phyloP scores from a whole-genome alignment of 2,113 vertebrate genomes.

The Gymnorhina tibicen region DNA sequence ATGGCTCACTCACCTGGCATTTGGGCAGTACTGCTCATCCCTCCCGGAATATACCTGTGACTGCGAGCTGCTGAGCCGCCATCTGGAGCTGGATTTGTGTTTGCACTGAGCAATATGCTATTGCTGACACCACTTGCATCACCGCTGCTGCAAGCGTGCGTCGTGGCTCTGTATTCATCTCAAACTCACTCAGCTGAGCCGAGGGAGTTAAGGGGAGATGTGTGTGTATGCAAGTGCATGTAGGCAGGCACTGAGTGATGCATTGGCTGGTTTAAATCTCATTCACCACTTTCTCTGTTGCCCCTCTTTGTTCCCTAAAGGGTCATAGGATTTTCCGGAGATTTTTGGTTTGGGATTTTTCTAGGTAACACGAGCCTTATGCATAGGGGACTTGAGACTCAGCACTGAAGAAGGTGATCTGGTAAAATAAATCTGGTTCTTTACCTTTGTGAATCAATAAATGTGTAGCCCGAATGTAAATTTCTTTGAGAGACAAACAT shows the following conservation, averaged over 20 bases:
- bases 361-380: background rate
- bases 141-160: background rate
- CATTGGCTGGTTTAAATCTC: background rate
- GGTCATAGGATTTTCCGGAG: background rate
- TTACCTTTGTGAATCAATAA: background rate
- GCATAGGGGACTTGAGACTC: background rate
- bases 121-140: background rate
- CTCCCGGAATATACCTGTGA: background rate
- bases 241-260: background rate
- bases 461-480: background rate
- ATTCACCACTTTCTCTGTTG: background rate
- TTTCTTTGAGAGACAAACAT: background rate
- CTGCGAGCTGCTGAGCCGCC: background rate
- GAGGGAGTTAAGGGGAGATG: background rate
- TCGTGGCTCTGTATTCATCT: background rate
- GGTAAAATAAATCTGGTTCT: background rate
- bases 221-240: rapidly evolving
- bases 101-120: background rate
- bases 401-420: background rate
- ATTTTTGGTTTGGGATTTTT: background rate
- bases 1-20: background rate
- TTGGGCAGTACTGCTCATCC: background rate
- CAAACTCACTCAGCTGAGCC: background rate
- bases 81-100: background rate
- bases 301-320: background rate